A percentile compares a stretch with the other conserved stretches of the same genome.
Conservation (phyloP, 2,888 invertebrate species). For the Mimumesa dahlbomi region DNA sequence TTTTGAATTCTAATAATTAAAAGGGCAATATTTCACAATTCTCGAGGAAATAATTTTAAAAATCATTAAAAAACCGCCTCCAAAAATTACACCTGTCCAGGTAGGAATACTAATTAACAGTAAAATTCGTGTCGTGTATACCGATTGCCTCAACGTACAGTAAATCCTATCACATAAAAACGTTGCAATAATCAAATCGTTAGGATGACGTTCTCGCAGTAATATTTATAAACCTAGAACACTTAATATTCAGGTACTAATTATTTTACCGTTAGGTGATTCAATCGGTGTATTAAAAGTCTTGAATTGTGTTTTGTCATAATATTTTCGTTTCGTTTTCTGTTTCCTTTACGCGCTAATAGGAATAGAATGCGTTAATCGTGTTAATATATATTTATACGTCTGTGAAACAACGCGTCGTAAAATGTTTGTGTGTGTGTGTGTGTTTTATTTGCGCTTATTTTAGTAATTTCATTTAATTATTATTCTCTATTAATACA, state of each 20-base stretch:
- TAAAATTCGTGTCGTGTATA: neutral
- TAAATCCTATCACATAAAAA: conserved; percentile 21
- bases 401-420: too few species aligned
- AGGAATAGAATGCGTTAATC: conserved; percentile 39
- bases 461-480: too few species aligned
- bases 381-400: too few species aligned
- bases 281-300: conserved; percentile 24
- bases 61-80: too few species aligned
- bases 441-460: too few species aligned
- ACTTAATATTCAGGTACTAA: conserved; percentile 63
- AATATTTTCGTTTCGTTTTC: conserved; percentile 18
- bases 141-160: conserved; percentile 12
- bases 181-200: conserved; percentile 21
- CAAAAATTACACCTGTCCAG: too few species aligned
- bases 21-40: too few species aligned
- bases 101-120: too few species aligned
- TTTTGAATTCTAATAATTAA: too few species aligned
- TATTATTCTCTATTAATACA: neutral
- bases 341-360: conserved; percentile 29
- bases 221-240: conserved; percentile 45
- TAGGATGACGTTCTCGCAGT: conserved; percentile 21
- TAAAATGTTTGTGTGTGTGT: too few species aligned
- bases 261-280: conserved; percentile 42
- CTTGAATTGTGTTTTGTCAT: too few species aligned
- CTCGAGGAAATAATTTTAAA: too few species aligned